Base-by-base conservation (phyloP, 2,113 vertebrate genomes). In the Acanthisitta chloris region DNA sequence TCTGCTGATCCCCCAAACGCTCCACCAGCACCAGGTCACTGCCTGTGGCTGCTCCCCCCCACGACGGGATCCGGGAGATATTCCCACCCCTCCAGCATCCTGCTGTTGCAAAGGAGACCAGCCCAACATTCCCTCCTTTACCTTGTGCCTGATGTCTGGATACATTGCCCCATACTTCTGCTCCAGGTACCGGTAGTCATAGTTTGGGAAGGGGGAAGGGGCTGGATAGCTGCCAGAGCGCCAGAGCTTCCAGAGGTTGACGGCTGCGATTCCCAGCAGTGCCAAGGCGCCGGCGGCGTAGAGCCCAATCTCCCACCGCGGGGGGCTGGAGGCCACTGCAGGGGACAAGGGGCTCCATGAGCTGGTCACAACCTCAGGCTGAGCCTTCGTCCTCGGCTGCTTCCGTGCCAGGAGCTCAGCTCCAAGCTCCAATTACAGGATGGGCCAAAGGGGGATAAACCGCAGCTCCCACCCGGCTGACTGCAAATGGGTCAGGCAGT, bases 191-290 rank as follows among this genome's bases (percentile, higher is more conserved):
- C 99, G 98, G 96, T 99, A 99, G 97, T 99, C 99, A 17, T 99
- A 99, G 97, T 99, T 99, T 10, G 99, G 99, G 96, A 99, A 99
- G 0, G 99, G 99, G 7, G 99, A 99, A 6, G 99, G 99, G 3
- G 98, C 97, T 1, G 99, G 99, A 96, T 99, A 99, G 67, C 97
- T 98, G 25, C 99, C 99, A 1, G 99, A 99, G 33, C 98, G 99
- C 98, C 99, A 99, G 46, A 99, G 97, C 94, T 98, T 99, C 99
- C 99, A 99, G 85, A 99, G 98, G 97, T 99, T 99, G 92, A 99
- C 69, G 8, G 98, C 99, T 0, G 99, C 98, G 3, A 99, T 97
- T 12, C 94, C 98, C 86, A 99, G 98, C 92, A 99, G 97, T 11
- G 97, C 97, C 58, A 99, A 72, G 69, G 99, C 99, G 8, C 99